Base-by-base conservation (phyloP, 2,888 invertebrate genomes). In the Sipunculus nudus region DNA sequence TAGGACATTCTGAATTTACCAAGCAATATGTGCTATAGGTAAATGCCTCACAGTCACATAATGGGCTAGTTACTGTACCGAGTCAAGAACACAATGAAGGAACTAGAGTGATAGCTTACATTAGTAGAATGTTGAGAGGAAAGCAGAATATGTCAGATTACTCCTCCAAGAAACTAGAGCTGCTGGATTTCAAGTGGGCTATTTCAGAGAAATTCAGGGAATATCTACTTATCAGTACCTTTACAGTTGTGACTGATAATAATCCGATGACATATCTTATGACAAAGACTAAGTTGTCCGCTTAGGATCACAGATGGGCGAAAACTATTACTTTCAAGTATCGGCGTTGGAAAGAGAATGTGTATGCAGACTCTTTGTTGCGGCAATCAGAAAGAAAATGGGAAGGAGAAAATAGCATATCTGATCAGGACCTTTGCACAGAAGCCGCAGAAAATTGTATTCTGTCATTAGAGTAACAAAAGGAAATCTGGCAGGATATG, bases 331-430 rank as follows among this genome's bases (percentile, higher is more conserved):
- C 19, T n/a, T n/a, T 53, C 4, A 10, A 32, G 25, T 53, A 53
- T 41, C 53, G 41, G 6, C 39, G 31, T 16, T 39, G 53, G 10
- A 25, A 6, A 8, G 41, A 13, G 4, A 39, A 29, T 16, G n/a
- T 25, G 10, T 46, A 55, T 26, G 40, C 53, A n/a, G 53, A 53
- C 25, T 39, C 21, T 16, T n/a, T n/a, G n/a, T n/a, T n/a, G n/a
- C n/a, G n/a, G n/a, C n/a, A n/a, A n/a, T n/a, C n/a, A n/a, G n/a
- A n/a, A n/a, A n/a, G n/a, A n/a, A n/a, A n/a, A n/a, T n/a, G n/a
- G n/a, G n/a, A n/a, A n/a, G n/a, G n/a, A n/a, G n/a, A n/a, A n/a
- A n/a, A n/a, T n/a, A n/a, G n/a, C n/a, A n/a, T n/a, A n/a, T n/a
- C n/a, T n/a, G n/a, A n/a, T n/a, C n/a, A n/a, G n/a, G n/a, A n/a